These are phyloP conservation scores for Carapus acus DNA, from an alignment of 2,797 vertebrate genomes.

Conservation along the genomic window DNA sequence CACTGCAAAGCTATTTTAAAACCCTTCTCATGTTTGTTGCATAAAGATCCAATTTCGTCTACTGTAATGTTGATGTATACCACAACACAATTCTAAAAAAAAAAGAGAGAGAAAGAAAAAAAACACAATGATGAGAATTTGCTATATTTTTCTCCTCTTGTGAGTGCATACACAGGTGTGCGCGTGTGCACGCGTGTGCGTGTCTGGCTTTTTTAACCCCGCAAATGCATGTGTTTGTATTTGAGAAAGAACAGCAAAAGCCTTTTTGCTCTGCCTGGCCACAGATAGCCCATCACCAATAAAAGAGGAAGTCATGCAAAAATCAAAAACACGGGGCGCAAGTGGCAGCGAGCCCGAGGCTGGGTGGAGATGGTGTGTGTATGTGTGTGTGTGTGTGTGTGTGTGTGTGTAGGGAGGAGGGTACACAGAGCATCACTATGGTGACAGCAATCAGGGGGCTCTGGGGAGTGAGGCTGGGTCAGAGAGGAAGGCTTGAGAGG, in stretches of 20 bases:
- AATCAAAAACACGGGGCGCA: constrained; percentile 58
- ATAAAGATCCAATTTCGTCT: constrained; percentile 35
- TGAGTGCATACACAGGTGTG: constrained; percentile 1
- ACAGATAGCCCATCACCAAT: constrained; percentile 53
- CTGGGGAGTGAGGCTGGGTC: constrained; percentile 65
- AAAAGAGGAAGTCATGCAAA: constrained; percentile 67
- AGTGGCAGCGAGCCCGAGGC: constrained; percentile 49
- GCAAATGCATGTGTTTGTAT: constrained; percentile 45
- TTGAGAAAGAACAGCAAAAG: constrained; percentile 61
- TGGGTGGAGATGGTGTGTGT: constrained; percentile 8
- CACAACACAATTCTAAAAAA: constrained; percentile 25
- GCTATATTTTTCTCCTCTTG: constrained; percentile 34
- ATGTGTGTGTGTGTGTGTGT: too few relatives aligned
- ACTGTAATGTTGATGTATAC: constrained; percentile 11
- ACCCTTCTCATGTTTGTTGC: constrained; percentile 33
- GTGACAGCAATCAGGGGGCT: constrained; percentile 77
- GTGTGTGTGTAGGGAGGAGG: not conserved
- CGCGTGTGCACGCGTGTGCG: constrained; percentile 26
- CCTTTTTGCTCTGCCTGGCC: constrained; percentile 61
- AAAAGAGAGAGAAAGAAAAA: not conserved
- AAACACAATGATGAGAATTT: constrained; percentile 17
- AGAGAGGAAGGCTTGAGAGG: constrained; percentile 71
- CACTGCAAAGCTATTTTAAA: constrained; percentile 42
- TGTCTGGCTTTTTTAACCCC: too few relatives aligned
- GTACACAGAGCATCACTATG: constrained; percentile 78